Evolutionary conservation across 2,888 invertebrate genomes (phyloP), one percentile per base, ranked within the genome.

Genomic region (Latrodectus hesperus): DNA sequence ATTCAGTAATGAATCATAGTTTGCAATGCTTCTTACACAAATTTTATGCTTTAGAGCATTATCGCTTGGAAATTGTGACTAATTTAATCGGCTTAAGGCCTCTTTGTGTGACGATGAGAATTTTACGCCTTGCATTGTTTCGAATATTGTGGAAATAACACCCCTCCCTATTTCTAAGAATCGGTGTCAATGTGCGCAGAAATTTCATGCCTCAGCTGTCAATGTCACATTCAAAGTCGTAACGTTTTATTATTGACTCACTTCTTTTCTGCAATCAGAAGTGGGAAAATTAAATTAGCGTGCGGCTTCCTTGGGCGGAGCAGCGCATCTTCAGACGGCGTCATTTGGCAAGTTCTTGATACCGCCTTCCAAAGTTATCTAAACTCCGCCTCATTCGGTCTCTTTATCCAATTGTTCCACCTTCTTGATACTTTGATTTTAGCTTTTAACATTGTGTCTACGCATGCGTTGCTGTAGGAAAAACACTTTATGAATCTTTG

Each of bases 371-470:
- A 73, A 87, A 81, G 49, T 81, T 87, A 26, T 60, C 55, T 17
- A 67, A 87, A 87, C 86, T 87, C 86, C 86, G 81, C 86, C 86
- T 68, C 76, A 77, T 81, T 87, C 81, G 76, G 72, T 82, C 77
- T 82, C 76, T 87, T 82, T 87, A 81, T 77, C 86, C 86, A 87
- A 87, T 87, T 87, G 86, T 87, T 87, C 73, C 81, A 77, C 68
- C 65, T 55, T 75, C 76, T 72, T 64, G 81, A 81, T 64, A 67
- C 71, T 81, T 87, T 87, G 76, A 81, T 80, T 81, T 72, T 67
- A 71, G 76, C 72, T 17, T 67, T 77, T 77, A 87, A 87, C 86
- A 77, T 81, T 77, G 86, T 87, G 55, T 26, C 86, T 52, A 80
- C 81, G 86, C 86, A 80, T 87, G 86, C 86, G 86, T 67, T 38